phyloP scores from a whole-genome alignment of 2,113 vertebrate species.

The Dissostichus mawsoni region DNA sequence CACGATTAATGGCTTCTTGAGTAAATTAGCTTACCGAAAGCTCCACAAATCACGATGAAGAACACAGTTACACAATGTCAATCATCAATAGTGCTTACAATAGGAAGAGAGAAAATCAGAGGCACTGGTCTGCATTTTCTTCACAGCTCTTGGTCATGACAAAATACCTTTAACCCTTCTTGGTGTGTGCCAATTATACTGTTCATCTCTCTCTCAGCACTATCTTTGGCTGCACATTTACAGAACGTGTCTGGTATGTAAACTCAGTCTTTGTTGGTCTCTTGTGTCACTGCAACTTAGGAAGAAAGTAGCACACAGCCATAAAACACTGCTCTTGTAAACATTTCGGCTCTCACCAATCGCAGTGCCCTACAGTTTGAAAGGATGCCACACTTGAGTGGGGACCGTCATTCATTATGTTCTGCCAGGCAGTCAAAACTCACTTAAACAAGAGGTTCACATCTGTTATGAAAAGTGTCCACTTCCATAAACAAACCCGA shows the following conservation, averaged over 20 bases:
- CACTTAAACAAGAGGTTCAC: neutral
- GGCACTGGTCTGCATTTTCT: neutral
- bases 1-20: neutral
- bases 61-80: neutral
- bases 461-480: neutral
- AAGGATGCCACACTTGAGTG: slow-evolving; percentile 2
- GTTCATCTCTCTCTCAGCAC: neutral
- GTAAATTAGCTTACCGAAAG: neutral
- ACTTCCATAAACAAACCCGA: too few relatives aligned
- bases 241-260: slow-evolving; percentile 62
- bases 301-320: slow-evolving; percentile 5
- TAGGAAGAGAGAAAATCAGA: neutral
- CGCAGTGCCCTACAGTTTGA: neutral
- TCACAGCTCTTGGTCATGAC: neutral
- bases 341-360: neutral
- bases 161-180: neutral
- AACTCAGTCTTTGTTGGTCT: slow-evolving; percentile 32
- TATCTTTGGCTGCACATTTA: slow-evolving; percentile 27
- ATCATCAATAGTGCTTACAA: neutral
- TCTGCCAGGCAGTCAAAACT: neutral
- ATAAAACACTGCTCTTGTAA: slow-evolving; percentile 40
- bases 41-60: neutral
- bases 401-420: neutral
- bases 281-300: slow-evolving; percentile 1
- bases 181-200: neutral